Percentiles rank a stretch among this genome's conserved stretches.
Evolutionary conservation across 2,888 invertebrate species (phyloP).

Genomic region (Chelonus formosanus): DNA sequence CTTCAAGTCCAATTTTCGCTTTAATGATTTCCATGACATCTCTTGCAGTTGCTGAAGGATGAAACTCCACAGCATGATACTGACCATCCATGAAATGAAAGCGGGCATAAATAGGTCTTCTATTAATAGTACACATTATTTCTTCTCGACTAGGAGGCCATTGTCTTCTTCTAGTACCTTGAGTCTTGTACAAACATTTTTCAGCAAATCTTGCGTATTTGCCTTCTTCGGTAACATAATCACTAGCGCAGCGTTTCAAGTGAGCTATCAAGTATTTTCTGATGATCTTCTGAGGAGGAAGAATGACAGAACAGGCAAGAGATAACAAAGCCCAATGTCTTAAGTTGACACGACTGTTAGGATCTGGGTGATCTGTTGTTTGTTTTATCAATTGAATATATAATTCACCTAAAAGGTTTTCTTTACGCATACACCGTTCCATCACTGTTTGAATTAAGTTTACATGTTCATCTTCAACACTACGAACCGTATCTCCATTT

Average conservation of each 20-base stretch:
- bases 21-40: constrained; percentile 89
- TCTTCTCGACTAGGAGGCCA: constrained; percentile 93
- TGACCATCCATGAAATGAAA: constrained; percentile 94
- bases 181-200: constrained; percentile 79
- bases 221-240: constrained; percentile 91
- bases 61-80: constrained; percentile 94
- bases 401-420: constrained; percentile 86
- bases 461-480: constrained; percentile 87
- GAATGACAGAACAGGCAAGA: constrained; percentile 80
- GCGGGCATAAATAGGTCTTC: constrained; percentile 88
- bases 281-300: constrained; percentile 86
- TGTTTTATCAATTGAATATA: constrained; percentile 93
- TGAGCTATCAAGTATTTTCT: constrained; percentile 89
- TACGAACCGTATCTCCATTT: constrained; percentile 73
- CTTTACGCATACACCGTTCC: constrained; percentile 91
- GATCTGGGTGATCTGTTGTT: constrained; percentile 92
- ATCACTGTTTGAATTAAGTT: constrained; percentile 88
- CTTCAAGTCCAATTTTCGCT: constrained; percentile 86
- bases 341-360: constrained; percentile 84
- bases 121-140: constrained; percentile 89
- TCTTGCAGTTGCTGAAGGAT: constrained; percentile 89
- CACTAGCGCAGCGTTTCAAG: constrained; percentile 86
- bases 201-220: constrained; percentile 94
- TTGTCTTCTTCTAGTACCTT: constrained; percentile 81
- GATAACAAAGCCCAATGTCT: constrained; percentile 93